Conservation (phyloP, 2,888 invertebrate species). For the Caenorhabditis sp. region DNA sequence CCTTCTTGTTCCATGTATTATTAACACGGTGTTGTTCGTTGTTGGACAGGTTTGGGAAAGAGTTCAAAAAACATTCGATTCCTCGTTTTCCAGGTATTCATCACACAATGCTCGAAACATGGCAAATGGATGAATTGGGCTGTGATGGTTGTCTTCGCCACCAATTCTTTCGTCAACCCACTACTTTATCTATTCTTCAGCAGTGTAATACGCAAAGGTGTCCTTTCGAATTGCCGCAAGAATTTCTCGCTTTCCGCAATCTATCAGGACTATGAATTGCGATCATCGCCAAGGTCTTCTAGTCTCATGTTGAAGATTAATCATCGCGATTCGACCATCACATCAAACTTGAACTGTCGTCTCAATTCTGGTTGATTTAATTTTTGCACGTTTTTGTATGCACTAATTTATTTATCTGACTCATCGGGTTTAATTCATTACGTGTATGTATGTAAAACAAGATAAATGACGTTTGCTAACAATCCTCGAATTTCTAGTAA, state of each 20-base stretch:
- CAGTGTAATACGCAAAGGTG: conserved; percentile 58
- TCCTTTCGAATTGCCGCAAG: conserved; percentile 50
- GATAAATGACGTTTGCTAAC: too few species aligned
- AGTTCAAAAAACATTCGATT: too few species aligned
- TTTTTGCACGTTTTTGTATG: not conserved
- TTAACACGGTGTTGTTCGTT: conserved; percentile 59
- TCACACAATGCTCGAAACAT: conserved; percentile 56
- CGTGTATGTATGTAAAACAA: not conserved
- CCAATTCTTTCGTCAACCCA: conserved; percentile 61
- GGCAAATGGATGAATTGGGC: conserved; percentile 64
- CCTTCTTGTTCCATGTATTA: conserved; percentile 57
- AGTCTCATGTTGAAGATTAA: conserved; percentile 25
- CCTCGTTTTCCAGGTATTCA: conserved; percentile 51
- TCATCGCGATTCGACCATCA: conserved; percentile 37
- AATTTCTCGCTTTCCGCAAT: conserved; percentile 53
- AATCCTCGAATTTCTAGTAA: not conserved
- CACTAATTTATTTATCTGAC: not conserved
- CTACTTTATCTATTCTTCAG: conserved; percentile 58
- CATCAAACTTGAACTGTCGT: conserved; percentile 28
- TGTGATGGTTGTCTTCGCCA: conserved; percentile 61
- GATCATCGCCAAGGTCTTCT: conserved; percentile 37
- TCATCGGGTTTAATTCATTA: not conserved
- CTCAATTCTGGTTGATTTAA: conserved; percentile 16
- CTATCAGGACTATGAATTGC: conserved; percentile 57
- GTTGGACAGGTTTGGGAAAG: conserved; percentile 49